Base-by-base conservation (phyloP, 53 echinoderm and acorn worm genomes). In the Paelopatides confundens region DNA sequence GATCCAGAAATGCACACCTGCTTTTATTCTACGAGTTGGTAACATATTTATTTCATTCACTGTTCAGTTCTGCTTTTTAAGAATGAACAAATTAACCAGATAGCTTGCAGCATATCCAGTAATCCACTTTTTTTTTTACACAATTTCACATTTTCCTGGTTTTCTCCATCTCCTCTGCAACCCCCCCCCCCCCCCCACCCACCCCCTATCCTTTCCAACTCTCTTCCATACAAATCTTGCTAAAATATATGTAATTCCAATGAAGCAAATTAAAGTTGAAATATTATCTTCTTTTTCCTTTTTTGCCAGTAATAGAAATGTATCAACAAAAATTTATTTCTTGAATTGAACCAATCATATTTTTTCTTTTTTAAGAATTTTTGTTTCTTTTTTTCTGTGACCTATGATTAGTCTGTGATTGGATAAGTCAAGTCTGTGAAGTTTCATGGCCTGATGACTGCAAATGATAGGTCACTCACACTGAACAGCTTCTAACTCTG, bases 381-480 rank as follows among this genome's bases (percentile, higher is more conserved):
- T 58, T 58, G 18, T 23, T 39, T 43, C 43, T 43, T 5, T 5
- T 21, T n/a, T 21, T 58, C n/a, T 21, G 15, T 58, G 58, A 58
- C 58, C 58, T 58, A 58, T 58, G 58, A 58, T 58, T 58, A 58
- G 21, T 58, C 58, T 21, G 24, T 23, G 58, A 58, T 23, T 58
- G 58, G 58, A 23, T 6, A 23, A 58, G 21, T 17, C n/a, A 17
- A 58, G n/a, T n/a, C 54, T 17, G 58, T 21, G 58, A 9, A 58
- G 58, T 37, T 39, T 74, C 43, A 46, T 39, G 40, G 74, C 46
- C 39, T 39, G 46, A 40, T 39, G 74, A 74, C 39, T 74, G 39
- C 31, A 28, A n/a, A 27, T 12, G 39, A 43, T 39, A 74, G 74
- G 74, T 74, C 74, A 74, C 74, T 74, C 74, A 74, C 74, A 74